A percentile compares a stretch with the other conserved stretches of the same genome.
Conservation (phyloP, 2,113 vertebrate species). For the Nansenia antarctica region DNA sequence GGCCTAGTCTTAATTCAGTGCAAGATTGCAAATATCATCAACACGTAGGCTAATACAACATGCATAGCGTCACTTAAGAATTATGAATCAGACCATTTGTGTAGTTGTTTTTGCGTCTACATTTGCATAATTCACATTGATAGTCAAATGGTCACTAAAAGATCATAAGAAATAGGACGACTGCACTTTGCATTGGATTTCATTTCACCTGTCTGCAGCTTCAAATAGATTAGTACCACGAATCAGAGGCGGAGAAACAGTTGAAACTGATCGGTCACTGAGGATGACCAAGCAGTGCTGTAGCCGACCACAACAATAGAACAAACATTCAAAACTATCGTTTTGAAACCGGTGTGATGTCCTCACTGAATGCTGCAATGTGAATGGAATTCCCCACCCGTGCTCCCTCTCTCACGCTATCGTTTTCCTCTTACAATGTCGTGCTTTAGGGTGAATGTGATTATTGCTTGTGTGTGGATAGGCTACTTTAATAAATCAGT, state of each 20-base stretch:
- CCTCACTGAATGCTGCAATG: background rate
- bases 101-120: too few species aligned
- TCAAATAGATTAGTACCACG: background rate
- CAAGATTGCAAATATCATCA: too few species aligned
- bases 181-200: slow-evolving; percentile 9
- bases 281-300: background rate
- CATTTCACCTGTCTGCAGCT: background rate
- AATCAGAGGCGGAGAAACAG: background rate
- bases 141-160: too few species aligned
- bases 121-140: too few species aligned
- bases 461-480: background rate
- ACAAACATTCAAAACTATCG: background rate
- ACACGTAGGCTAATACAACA: too few species aligned
- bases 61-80: too few species aligned
- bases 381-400: background rate
- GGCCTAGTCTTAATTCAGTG: too few species aligned
- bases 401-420: background rate
- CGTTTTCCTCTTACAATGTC: background rate
- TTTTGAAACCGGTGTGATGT: background rate
- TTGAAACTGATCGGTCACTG: background rate
- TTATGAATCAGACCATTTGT: too few species aligned
- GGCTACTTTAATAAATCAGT: background rate
- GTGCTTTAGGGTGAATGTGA: background rate
- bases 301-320: background rate
- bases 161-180: too few species aligned